Evolutionary conservation across 2,888 invertebrate species (phyloP).

Genomic region (Nemurella pictetii): DNA sequence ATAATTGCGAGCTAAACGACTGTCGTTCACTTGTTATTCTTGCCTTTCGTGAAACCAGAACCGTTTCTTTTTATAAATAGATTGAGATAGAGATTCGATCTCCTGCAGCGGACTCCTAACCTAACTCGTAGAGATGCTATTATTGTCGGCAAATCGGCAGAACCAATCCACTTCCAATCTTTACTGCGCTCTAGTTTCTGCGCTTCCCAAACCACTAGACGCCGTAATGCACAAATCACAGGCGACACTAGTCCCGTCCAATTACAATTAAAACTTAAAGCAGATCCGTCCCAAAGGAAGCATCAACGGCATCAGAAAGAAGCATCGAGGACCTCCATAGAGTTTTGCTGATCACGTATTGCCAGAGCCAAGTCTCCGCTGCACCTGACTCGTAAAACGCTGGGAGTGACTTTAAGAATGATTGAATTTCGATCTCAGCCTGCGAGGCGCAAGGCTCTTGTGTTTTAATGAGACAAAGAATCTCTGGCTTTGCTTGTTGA

Average conservation of each 20-base stretch:
- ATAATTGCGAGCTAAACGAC: not conserved
- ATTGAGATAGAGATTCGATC: not conserved
- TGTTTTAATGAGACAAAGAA: not conserved
- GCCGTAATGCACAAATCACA: conserved; percentile 8
- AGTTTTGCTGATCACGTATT: not conserved
- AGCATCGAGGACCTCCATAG: not conserved
- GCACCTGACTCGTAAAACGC: not conserved
- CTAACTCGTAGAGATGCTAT: not conserved
- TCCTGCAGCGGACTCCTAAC: not conserved
- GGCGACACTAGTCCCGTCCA: not conserved
- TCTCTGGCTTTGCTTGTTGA: not conserved
- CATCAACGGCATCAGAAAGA: not conserved
- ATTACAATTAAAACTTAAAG: conserved; percentile 12
- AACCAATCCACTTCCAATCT: not conserved
- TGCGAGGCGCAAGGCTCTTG: not conserved
- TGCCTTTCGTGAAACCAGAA: not conserved
- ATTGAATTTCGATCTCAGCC: not conserved
- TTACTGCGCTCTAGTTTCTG: not conserved
- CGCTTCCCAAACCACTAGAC: not conserved
- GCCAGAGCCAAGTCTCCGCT: not conserved
- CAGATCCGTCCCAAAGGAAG: not conserved
- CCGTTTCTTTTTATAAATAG: not conserved
- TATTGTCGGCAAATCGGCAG: not conserved
- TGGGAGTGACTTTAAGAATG: not conserved
- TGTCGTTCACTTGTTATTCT: too few relatives aligned